Evolutionary conservation across 2,797 vertebrate species (phyloP).

Genomic region (Tadarida brasiliensis): DNA sequence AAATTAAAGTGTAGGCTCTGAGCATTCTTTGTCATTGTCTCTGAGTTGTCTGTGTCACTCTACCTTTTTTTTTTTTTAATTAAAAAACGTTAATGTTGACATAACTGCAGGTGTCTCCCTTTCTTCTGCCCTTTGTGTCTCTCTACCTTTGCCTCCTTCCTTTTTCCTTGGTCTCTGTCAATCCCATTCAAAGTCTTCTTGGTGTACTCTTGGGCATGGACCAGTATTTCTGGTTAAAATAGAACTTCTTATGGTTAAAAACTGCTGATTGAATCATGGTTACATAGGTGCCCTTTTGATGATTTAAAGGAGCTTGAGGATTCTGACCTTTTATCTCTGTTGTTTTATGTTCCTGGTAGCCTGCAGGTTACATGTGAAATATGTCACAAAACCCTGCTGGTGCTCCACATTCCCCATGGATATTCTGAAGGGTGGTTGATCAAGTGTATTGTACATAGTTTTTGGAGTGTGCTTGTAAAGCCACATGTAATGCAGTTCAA

Average conservation of each 20-base stretch:
- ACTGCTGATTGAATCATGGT: neutral
- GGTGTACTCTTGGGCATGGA: neutral
- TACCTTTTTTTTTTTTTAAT: neutral
- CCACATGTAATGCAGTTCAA: conserved; percentile 1
- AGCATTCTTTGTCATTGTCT: neutral
- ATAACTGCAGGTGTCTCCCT: too few species aligned
- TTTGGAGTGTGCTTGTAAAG: neutral
- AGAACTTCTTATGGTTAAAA: conserved; percentile 13
- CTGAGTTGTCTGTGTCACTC: neutral
- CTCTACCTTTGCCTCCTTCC: neutral
- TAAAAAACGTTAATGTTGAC: too few species aligned
- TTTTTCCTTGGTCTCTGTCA: neutral
- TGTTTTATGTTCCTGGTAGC: neutral
- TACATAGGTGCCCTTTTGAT: neutral
- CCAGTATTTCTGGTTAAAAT: neutral
- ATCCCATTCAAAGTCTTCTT: neutral
- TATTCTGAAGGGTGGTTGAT: conserved; percentile 21
- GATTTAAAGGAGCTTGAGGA: neutral
- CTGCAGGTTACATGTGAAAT: neutral
- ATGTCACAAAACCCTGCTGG: neutral
- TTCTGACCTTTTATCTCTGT: neutral
- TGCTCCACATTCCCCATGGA: neutral
- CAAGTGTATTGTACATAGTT: neutral
- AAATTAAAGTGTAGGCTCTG: neutral
- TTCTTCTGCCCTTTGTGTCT: neutral